Evolutionary conservation across 2,888 invertebrate species (phyloP), one percentile per base, ranked within the genome.

Genomic region (Pterobdella sp.): DNA sequence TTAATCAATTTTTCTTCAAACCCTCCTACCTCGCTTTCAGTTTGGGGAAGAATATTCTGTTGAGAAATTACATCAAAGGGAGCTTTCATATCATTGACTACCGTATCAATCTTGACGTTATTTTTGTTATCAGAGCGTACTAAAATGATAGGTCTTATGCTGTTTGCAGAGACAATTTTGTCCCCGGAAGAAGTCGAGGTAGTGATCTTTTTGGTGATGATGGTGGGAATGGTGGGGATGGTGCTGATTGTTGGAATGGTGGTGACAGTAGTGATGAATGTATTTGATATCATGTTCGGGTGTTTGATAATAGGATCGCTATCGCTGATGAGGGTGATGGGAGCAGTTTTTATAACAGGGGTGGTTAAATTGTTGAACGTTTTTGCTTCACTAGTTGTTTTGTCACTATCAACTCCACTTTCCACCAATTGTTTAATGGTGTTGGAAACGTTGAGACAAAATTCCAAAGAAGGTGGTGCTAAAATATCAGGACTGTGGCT

Each of bases 231-330:
- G 65, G 36, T 72, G 36, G 36, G 18, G 65, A n/a, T 72, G 32
- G 36, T 69, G 65, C 42, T 72, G 36, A 65, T 69, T 42, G 67
- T 69, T 32, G 66, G 68, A 72, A 65, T 37, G 34, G 67, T 72
- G 36, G 1, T 72, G 18, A 65, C 35, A 65, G n/a, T n/a, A n/a
- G n/a, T n/a, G n/a, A n/a, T n/a, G n/a, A n/a, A n/a, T n/a, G n/a
- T n/a, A n/a, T n/a, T n/a, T n/a, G n/a, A n/a, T n/a, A n/a, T n/a
- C n/a, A 67, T 18, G 72, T 68, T 67, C 65, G 65, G 35, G 72
- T 68, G 66, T 63, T 72, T 18, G 72, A n/a, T n/a, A n/a, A n/a
- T n/a, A n/a, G n/a, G 10, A 42, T 42, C 49, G 22, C 10, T 26
- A n/a, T 26, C 60, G 26, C 60, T 26, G n/a, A 26, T 56, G 60